phyloP scores from a whole-genome alignment of 2,888 invertebrate species.

The Zhuqinia jingwanae region DNA sequence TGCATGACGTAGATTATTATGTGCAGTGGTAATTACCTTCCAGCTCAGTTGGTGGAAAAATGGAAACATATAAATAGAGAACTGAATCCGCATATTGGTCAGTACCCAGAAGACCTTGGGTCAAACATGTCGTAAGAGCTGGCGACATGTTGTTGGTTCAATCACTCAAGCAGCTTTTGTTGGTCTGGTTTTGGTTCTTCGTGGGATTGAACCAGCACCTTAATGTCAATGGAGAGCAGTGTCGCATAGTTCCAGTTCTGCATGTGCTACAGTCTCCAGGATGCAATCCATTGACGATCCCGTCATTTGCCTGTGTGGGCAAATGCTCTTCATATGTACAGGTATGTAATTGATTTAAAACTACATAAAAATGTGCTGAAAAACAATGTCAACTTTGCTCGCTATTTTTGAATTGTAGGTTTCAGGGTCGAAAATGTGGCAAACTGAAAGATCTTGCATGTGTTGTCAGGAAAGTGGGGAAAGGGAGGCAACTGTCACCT shows the following conservation, averaged over 20 bases:
- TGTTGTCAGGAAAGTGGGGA: constrained; percentile 97
- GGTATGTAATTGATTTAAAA: constrained; percentile 82
- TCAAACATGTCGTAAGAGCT: constrained; percentile 55
- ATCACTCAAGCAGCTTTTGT: constrained; percentile 54
- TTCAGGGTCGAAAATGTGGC: constrained; percentile 97
- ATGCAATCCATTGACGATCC: constrained; percentile 95
- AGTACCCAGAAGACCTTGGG: constrained; percentile 64
- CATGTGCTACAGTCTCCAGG: constrained; percentile 95
- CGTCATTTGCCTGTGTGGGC: constrained; percentile 95
- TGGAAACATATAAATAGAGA: background rate
- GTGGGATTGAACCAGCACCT: constrained; percentile 62
- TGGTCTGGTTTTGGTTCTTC: constrained; percentile 67
- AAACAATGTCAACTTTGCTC: background rate
- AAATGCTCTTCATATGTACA: constrained; percentile 95
- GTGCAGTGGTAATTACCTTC: background rate
- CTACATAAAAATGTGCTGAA: background rate
- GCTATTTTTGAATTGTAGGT: constrained; percentile 85
- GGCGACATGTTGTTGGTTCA: constrained; percentile 66
- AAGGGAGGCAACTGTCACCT: constrained; percentile 92
- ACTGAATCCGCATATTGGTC: background rate
- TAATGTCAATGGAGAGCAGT: constrained; percentile 85
- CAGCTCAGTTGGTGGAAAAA: background rate
- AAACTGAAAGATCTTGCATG: constrained; percentile 97
- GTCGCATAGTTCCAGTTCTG: constrained; percentile 94
- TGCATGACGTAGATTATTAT: background rate